Base-by-base conservation (phyloP, 2,797 vertebrate genomes). In the Staurois parvus region DNA sequence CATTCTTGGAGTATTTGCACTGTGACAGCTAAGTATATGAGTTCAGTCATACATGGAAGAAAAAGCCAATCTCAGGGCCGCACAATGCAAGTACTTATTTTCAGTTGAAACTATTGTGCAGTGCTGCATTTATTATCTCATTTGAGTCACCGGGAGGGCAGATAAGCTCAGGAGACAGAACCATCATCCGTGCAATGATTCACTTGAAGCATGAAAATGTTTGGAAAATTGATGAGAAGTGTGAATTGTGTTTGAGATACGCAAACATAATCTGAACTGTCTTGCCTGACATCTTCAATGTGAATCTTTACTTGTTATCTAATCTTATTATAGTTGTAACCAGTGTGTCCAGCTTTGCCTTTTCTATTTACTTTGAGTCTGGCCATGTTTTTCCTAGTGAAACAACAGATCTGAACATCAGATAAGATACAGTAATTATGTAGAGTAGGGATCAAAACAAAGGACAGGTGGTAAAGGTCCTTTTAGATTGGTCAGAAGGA, bases 141-240 rank as follows among this genome's bases (percentile, higher is more conserved):
- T 32, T 62, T 72, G 26, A 37, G n/a, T 69, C 30, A 56, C 45
- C 1, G 24, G 62, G 73, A 40, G 17, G 72, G 32, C 17, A 72
- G 48, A 76, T 64, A 26, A 77, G 32, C 40, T 52, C 28, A 52
- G 9, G 12, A 34, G 42, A 82, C 42, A 21, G 68, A 12, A 77
- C 48, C 11, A 69, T 81, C 56, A 72, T 79, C 37, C 19, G 28
- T 59, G n/a, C 28, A 62, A 40, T 1, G 72, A 26, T 56, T 76
- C 72, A 80, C 64, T 70, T 9, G 15, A 32, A 81, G 30, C 32
- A n/a, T 72, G 30, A 77, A 72, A 70, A 59, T 77, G n/a, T 52
- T 66, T 66, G 79, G 62, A 76, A 70, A 70, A 17, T 45, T 81
- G 34, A 32, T 72, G 42, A 75, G 62, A 72, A 77, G 19, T 42